These are phyloP conservation scores for Acanthurus leucopareius DNA, from an alignment of 2,797 vertebrate species.

Conservation along the genomic window DNA sequence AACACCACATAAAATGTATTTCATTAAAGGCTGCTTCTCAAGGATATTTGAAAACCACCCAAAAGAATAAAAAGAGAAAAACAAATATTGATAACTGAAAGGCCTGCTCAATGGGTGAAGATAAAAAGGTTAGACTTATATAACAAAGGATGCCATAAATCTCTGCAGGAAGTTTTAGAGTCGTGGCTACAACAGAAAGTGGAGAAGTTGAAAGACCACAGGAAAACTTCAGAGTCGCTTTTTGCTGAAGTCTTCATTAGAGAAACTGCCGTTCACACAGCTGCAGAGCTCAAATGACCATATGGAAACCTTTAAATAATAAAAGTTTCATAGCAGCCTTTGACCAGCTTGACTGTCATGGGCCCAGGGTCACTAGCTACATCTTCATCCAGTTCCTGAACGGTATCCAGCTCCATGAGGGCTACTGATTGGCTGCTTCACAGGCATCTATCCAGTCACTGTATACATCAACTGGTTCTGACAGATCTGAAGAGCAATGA, in stretches of 20 bases:
- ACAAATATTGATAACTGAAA: not conserved
- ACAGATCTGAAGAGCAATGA: slow-evolving; percentile 87
- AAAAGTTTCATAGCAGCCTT: slow-evolving; percentile 18
- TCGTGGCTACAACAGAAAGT: slow-evolving; percentile 14
- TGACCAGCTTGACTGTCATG: slow-evolving; percentile 22
- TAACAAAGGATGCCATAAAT: slow-evolving; percentile 21
- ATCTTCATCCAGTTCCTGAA: slow-evolving; percentile 23
- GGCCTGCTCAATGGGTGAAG: slow-evolving; percentile 10
- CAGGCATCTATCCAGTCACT: slow-evolving; percentile 98
- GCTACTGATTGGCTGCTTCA: slow-evolving; percentile 95
- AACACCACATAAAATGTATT: slow-evolving; percentile 17
- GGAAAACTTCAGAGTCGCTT: not conserved
- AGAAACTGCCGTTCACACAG: slow-evolving; percentile 9
- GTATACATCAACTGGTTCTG: slow-evolving; percentile 95
- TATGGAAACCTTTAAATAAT: slow-evolving; percentile 26
- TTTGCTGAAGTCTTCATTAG: not conserved
- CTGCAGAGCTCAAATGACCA: slow-evolving; percentile 25
- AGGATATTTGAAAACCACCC: not conserved
- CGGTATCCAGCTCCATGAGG: slow-evolving; percentile 30
- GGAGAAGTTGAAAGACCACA: slow-evolving; percentile 2
- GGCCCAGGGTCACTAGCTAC: slow-evolving; percentile 3
- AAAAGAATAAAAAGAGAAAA: slow-evolving; percentile 19
- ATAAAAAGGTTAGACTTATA: slow-evolving; percentile 21
- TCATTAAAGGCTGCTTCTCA: not conserved
- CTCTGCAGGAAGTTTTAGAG: slow-evolving; percentile 9